Percentiles rank a stretch among this genome's conserved stretches.
Conservation (phyloP, 2,113 vertebrate species). For the Emydura subglobosa region DNA sequence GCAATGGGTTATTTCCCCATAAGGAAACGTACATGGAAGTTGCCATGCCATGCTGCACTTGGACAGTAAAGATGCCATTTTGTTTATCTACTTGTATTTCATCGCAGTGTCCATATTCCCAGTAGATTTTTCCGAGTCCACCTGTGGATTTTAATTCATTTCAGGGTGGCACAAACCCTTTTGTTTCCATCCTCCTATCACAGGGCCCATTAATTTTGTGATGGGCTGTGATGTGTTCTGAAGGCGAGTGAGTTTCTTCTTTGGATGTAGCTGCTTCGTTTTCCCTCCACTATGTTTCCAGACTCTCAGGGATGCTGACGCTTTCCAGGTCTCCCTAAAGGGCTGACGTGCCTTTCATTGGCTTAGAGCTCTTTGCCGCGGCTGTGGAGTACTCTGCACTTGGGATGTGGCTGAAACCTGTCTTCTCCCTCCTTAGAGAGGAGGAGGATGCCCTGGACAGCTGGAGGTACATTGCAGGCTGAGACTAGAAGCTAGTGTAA, state of each 20-base stretch:
- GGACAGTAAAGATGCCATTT: background rate
- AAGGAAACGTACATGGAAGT: background rate
- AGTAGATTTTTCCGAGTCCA: background rate
- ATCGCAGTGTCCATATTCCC: background rate
- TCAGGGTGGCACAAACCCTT: background rate
- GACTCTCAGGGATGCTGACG: background rate
- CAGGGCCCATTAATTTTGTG: background rate
- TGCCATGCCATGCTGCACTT: background rate
- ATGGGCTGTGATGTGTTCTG: background rate
- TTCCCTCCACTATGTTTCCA: accelerated
- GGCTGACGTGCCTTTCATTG: background rate
- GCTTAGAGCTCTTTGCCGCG: accelerated
- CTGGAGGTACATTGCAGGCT: background rate
- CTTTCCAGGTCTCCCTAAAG: background rate
- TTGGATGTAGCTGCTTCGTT: background rate
- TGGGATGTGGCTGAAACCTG: background rate
- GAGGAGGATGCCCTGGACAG: background rate
- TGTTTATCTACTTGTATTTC: background rate
- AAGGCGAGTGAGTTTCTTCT: background rate
- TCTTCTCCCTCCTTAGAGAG: background rate
- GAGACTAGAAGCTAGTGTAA: background rate
- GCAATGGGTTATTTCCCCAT: background rate
- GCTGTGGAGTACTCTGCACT: background rate
- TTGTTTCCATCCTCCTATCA: background rate
- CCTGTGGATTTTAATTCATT: background rate